Base-by-base conservation (phyloP, 1,140 invertebrate species). In the Drosophila virilis region DNA sequence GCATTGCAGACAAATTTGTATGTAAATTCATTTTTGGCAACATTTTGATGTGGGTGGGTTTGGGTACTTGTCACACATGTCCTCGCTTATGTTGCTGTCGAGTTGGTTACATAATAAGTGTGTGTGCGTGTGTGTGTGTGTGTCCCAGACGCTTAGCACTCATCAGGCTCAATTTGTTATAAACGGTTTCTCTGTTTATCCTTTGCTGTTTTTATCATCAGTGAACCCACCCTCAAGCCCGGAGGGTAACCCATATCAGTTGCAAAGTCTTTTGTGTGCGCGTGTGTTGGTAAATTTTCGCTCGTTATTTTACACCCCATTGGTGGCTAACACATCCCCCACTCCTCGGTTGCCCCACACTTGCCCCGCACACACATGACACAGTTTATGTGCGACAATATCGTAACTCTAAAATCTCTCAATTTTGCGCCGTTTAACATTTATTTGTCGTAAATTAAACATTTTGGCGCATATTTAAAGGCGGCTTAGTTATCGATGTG, bases 291-390 rank as follows among this genome's bases (percentile, higher is more conserved):
- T 77, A 82, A 82, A 75, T 78, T 79, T 86, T 79, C 12, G 58
- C 83, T 88, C 83, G 83, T 88, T 89, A 88, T 88, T 88, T 88
- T 66, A 88, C 83, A 88, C 83, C 83, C 83, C 83, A 88, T 88
- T 83, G 84, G 74, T 65, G 12, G 64, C 51, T 6, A 42, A 42
- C 46, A 54, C 15, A 35, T n/a, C 28, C 58, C 46, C 46, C 54
- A 40, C 17, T 2, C 17, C 45, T 42, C 66, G 15, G 6, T 13
- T 38, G 46, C n/a, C 43, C 5, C 48, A 2, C 40, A 9, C 40
- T 32, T n/a, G 17, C 13, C 1, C n/a, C 13, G 38, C 46, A 51
- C 66, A 8, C 46, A 62, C 62, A 10, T 84, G 77, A 80, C 80
- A 84, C 80, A 77, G 68, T 79, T 77, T 88, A 86, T 85, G 75